Base-by-base conservation (phyloP, 2,888 invertebrate species). In the Arctia plantaginis region DNA sequence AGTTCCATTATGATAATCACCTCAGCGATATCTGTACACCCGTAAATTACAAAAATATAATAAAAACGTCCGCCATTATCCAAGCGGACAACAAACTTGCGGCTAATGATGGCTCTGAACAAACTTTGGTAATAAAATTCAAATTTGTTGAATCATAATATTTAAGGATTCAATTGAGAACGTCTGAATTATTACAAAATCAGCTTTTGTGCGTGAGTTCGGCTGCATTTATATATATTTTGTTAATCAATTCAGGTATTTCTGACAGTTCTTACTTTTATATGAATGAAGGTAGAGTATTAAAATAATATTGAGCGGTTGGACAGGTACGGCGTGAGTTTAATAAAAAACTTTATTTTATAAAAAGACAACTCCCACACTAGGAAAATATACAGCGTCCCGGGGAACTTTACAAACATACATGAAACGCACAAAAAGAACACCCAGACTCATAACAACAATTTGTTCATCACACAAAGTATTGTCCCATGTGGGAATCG, bases 71-170 rank as follows among this genome's bases (percentile, higher is more conserved):
- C 51, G 66, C 75, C 69, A 80, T 82, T 80, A 80, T 76, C 71
- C 66, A 47, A 44, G 30, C 51, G 66, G 66, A 74, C 78, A 74
- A 75, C 27, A 59, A 59, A 27, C 59, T 59, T 59, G 27, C 59
- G 65, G 69, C 51, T 65, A 69, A 68, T 76, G 62, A 72, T 77
- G 77, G 76, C 76, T 74, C 65, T 70, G 47, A 44, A 65, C 51
- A 39, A 76, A 82, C 70, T 82, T 76, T 76, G 76, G 73, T 80
- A 74, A 82, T 80, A 80, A 80, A 81, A 74, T 62, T 80, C 69
- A 77, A 81, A 82, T 74, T 77, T n/a, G n/a, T 71, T 27, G 80
- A 74, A 75, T 72, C 79, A 55, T 75, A 27, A 59, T 59, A 59
- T 59, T 59, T 59, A 59, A 59, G n/a, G 27, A 27, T 59, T 59